A percentile compares a stretch with the other conserved stretches of the same genome.
These are phyloP conservation scores for Phania funesta DNA, from an alignment of 2,888 invertebrate species.

Conservation along the genomic window DNA sequence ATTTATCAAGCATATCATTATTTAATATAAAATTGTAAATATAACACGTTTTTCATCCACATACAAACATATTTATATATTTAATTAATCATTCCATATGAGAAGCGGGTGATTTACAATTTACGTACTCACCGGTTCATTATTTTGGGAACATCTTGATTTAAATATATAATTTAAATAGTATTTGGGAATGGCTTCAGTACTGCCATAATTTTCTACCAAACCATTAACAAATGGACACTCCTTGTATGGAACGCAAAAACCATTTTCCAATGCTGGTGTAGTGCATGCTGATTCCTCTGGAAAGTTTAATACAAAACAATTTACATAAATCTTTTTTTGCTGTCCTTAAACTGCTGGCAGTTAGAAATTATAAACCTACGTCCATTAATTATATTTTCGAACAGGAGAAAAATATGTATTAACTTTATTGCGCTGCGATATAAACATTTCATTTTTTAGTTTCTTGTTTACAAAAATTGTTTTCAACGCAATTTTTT, in stretches of 20 bases:
- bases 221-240: constrained; percentile 51
- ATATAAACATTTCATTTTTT: constrained; percentile 18
- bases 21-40: too few relatives aligned
- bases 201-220: constrained; percentile 40
- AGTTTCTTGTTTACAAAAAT: not conserved
- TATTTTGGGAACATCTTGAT: constrained; percentile 44
- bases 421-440: not conserved
- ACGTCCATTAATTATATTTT: constrained; percentile 43
- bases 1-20: too few relatives aligned
- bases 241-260: constrained; percentile 60
- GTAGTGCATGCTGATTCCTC: constrained; percentile 63
- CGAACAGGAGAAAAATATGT: constrained; percentile 3
- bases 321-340: not conserved
- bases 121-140: constrained; percentile 47
- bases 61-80: too few relatives aligned
- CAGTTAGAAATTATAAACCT: constrained; percentile 28
- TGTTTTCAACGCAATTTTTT: constrained; percentile 5
- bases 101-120: not conserved
- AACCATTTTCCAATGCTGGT: constrained; percentile 53
- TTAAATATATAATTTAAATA: constrained; percentile 47
- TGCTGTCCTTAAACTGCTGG: not conserved
- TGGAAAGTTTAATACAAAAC: constrained; percentile 25
- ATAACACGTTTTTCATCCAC: too few relatives aligned
- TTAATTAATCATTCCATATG: too few relatives aligned
- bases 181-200: constrained; percentile 37